A percentile compares a stretch with the other conserved stretches of the same genome.
Evolutionary conservation across 2,113 vertebrate species (phyloP).

Genomic region (Ciconia stormi): DNA sequence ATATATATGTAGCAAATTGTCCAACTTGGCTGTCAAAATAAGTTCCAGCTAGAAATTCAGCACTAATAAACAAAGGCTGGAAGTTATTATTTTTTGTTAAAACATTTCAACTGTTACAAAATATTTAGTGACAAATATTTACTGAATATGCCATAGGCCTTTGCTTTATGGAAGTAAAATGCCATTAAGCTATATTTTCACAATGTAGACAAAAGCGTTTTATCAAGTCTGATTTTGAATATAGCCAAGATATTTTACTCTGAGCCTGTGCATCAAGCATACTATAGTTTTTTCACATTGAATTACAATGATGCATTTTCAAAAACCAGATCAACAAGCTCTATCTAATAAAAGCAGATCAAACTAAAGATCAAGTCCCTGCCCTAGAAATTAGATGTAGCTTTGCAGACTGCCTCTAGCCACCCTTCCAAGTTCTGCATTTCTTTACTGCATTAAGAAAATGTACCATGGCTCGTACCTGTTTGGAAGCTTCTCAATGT

Average conservation of each 20-base stretch:
- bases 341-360: background rate
- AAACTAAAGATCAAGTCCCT: background rate
- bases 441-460: background rate
- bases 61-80: background rate
- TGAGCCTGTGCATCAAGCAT: background rate
- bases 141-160: background rate
- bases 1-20: background rate
- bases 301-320: background rate
- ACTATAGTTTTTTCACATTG: background rate
- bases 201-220: background rate
- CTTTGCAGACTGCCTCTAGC: background rate
- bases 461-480: slow-evolving; percentile 63
- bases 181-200: background rate
- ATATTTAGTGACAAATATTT: background rate
- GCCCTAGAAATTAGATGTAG: background rate
- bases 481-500: slow-evolving; percentile 79
- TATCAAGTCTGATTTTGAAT: background rate
- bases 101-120: background rate
- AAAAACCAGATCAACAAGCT: background rate
- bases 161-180: background rate
- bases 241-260: background rate
- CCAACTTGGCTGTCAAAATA: background rate
- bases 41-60: background rate
- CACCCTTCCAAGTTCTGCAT: background rate
- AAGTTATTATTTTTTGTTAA: background rate